phyloP scores from a whole-genome alignment of 2,888 invertebrate species.

The Gymnosoma rotundatum region DNA sequence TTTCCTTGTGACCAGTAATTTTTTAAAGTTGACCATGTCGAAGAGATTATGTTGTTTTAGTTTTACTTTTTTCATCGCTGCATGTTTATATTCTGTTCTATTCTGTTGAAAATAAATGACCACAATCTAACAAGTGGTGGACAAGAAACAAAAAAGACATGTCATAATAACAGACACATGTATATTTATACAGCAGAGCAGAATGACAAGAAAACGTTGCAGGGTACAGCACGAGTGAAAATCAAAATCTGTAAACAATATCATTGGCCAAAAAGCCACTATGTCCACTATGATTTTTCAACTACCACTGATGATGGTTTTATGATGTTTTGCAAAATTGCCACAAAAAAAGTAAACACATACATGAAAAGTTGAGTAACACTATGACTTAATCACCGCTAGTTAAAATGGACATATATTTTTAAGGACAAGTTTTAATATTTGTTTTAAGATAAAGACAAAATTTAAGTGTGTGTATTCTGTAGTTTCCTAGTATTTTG shows the following conservation, averaged over 20 bases:
- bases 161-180: slow-evolving; percentile 45
- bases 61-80: background rate
- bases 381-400: slow-evolving; percentile 72
- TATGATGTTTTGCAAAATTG: slow-evolving; percentile 44
- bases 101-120: slow-evolving; percentile 45
- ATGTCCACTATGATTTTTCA: slow-evolving; percentile 45
- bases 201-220: slow-evolving; percentile 3
- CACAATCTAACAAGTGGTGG: slow-evolving; percentile 61
- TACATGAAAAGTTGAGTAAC: slow-evolving; percentile 30
- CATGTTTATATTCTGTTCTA: slow-evolving; percentile 10
- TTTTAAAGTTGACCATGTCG: slow-evolving; percentile 13
- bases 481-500: slow-evolving; percentile 26
- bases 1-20: background rate
- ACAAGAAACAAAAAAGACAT: slow-evolving; percentile 10
- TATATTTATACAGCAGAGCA: slow-evolving; percentile 3
- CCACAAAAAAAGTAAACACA: slow-evolving; percentile 2
- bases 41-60: slow-evolving; percentile 39
- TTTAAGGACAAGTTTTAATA: slow-evolving; percentile 17
- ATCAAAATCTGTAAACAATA: slow-evolving; percentile 44
- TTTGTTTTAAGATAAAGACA: slow-evolving; percentile 11
- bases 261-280: slow-evolving; percentile 47
- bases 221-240: background rate
- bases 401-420: slow-evolving; percentile 11
- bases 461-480: background rate
- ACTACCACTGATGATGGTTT: slow-evolving; percentile 43